Evolutionary conservation across 2,113 vertebrate genomes (phyloP), one percentile per base, ranked within the genome.

Genomic region (Scatophagus argus): DNA sequence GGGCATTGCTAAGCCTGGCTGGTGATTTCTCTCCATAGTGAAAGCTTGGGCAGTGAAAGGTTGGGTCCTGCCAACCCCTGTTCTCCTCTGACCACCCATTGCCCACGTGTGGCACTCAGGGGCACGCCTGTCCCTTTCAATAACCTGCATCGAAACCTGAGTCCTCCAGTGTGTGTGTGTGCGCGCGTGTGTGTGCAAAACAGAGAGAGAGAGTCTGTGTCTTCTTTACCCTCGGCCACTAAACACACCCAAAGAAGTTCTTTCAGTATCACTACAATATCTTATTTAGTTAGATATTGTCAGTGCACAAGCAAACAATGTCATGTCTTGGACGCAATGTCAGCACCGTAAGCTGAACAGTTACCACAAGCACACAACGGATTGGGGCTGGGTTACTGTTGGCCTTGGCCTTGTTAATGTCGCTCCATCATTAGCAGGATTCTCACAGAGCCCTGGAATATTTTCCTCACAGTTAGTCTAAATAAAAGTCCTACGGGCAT

Each of bases 121-220:
- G 90, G 87, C 86, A 91, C 73, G 87, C 84, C 87, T 91, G 92
- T 92, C 91, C 84, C 87, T 87, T 90, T 90, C 89, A 92, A 91
- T 93, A 90, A 89, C 81, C 86, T 83, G 79, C 85, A 73, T 59
- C 29, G 87, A 90, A 91, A 88, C 82, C 86, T 38, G 83, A 91
- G 77, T 86, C 83, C 69, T 77, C 41, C 47, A 23, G 13, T 54
- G 66, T 32, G 62, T 47, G 31, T 34, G 4, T 47, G n/a, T 43
- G 10, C 23, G n/a, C 21, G 49, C 58, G 47, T 72, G 39, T 43
- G 7, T 54, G 11, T 32, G 43, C n/a, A 51, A 32, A 39, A 16
- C 7, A 10, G 46, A 1, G 46, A 4, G 46, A 23, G 46, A 10
- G 46, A 1, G 49, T 74, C 62, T 62, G 32, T 65, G 49, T 69